Percentiles rank a stretch among this genome's conserved stretches.
Evolutionary conservation across 2,113 vertebrate genomes (phyloP).

Genomic region (Clarias magur): DNA sequence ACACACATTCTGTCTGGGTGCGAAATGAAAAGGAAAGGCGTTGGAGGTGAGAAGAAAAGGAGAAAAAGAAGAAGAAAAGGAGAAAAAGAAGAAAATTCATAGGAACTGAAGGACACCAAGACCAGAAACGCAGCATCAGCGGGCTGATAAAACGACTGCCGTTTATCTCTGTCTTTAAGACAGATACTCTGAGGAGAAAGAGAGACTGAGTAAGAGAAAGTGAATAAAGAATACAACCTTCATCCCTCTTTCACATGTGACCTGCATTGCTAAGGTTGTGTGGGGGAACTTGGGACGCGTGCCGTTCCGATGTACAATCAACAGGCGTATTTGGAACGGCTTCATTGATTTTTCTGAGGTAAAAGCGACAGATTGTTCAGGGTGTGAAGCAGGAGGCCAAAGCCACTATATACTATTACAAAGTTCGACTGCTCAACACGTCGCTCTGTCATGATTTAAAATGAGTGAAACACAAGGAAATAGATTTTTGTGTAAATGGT

Average conservation of each 20-base stretch:
- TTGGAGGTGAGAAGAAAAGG: constrained; percentile 52
- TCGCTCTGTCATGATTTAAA: not conserved
- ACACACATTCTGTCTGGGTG: not conserved
- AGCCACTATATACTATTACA: no score
- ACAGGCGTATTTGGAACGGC: not conserved
- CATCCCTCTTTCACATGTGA: not conserved
- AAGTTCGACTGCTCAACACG: not conserved
- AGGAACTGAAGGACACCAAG: constrained; percentile 57
- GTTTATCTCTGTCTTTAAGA: constrained; percentile 77
- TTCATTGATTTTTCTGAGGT: not conserved
- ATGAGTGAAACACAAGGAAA: not conserved
- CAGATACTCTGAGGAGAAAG: constrained; percentile 67
- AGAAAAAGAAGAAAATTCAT: constrained; percentile 59
- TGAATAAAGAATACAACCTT: constrained; percentile 14
- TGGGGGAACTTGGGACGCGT: not conserved
- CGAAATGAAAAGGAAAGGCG: not conserved
- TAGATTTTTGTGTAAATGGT: not conserved
- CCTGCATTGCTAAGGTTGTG: not conserved
- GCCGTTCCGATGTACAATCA: not conserved
- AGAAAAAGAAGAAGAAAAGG: constrained; percentile 57
- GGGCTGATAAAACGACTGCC: constrained; percentile 72
- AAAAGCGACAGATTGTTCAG: not conserved
- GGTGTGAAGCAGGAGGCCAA: not conserved
- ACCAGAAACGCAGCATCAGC: constrained; percentile 68
- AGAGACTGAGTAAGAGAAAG: constrained; percentile 45